These are phyloP conservation scores for Borostomias antarcticus DNA, from an alignment of 2,797 vertebrate species.

Conservation along the genomic window DNA sequence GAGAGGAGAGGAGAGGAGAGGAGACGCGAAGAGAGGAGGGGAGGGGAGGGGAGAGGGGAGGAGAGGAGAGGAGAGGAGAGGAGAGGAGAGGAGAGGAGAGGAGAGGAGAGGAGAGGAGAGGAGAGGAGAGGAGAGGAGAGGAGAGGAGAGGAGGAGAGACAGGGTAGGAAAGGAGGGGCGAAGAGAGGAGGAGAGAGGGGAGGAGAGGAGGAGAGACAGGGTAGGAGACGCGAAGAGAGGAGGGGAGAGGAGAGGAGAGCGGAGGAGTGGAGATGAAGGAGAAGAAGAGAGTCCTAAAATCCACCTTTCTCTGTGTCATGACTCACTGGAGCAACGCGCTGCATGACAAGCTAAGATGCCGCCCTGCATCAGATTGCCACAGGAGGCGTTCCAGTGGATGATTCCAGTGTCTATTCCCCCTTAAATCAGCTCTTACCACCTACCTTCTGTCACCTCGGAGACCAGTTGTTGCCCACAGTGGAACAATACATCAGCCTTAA, in stretches of 20 bases:
- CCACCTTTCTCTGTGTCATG: slow-evolving; percentile 53
- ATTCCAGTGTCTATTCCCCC: slow-evolving; percentile 28
- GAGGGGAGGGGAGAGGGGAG: not conserved
- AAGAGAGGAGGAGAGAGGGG: not conserved
- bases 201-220: too few species aligned
- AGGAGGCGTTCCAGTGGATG: slow-evolving; percentile 45
- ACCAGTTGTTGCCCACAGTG: slow-evolving; percentile 1
- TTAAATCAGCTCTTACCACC: slow-evolving; percentile 30
- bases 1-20: not conserved
- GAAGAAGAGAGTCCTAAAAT: not conserved
- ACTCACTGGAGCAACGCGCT: slow-evolving; percentile 49
- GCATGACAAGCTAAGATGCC: slow-evolving; percentile 50
- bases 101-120: too few species aligned
- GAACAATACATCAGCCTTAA: slow-evolving; percentile 41
- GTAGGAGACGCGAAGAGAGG: too few species aligned
- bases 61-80: too few species aligned
- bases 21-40: not conserved
- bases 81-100: not conserved
- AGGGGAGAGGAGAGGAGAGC: not conserved
- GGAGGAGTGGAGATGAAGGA: not conserved
- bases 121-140: too few species aligned
- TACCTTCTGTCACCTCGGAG: slow-evolving; percentile 20
- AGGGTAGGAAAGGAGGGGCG: not conserved
- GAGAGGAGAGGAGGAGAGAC: not conserved
- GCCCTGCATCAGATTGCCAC: slow-evolving; percentile 49